Evolutionary conservation across 2,797 vertebrate genomes (phyloP).

Genomic region (Tolypeutes matacus): DNA sequence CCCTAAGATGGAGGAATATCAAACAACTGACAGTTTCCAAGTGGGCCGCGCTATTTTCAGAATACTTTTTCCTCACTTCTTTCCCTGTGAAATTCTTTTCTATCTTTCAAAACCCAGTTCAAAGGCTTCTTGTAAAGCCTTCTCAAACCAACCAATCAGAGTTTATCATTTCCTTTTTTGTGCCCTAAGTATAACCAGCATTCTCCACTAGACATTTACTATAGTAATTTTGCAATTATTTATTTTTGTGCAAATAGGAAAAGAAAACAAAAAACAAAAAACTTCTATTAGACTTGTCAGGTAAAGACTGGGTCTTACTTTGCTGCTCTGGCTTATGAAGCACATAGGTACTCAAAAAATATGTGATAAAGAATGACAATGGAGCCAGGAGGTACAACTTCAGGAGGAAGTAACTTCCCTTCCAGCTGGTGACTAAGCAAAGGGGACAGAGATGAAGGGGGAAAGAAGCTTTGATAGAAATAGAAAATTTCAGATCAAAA

Average conservation of each 20-base stretch:
- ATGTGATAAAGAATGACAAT: neutral
- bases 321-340: neutral
- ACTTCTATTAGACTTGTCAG: neutral
- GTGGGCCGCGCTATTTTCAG: neutral
- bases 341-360: neutral
- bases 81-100: constrained; percentile 6
- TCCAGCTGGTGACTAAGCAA: constrained; percentile 50
- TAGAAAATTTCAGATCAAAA: constrained; percentile 57
- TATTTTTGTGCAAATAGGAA: neutral
- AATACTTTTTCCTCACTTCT: neutral
- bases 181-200: too few relatives aligned
- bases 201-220: neutral
- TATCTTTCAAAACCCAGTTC: neutral
- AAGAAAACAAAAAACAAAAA: too few relatives aligned
- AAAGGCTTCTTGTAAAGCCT: neutral
- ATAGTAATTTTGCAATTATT: neutral
- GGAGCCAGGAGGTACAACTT: constrained; percentile 59
- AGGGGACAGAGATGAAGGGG: constrained; percentile 48
- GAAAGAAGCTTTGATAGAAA: constrained; percentile 44
- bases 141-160: neutral
- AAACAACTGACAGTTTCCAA: neutral
- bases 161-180: neutral
- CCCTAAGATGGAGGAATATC: neutral
- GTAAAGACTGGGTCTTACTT: neutral
- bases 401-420: constrained; percentile 65